Evolutionary conservation across 1,140 invertebrate species (phyloP).

Genomic region (Venustaconcha ellipsiformis): DNA sequence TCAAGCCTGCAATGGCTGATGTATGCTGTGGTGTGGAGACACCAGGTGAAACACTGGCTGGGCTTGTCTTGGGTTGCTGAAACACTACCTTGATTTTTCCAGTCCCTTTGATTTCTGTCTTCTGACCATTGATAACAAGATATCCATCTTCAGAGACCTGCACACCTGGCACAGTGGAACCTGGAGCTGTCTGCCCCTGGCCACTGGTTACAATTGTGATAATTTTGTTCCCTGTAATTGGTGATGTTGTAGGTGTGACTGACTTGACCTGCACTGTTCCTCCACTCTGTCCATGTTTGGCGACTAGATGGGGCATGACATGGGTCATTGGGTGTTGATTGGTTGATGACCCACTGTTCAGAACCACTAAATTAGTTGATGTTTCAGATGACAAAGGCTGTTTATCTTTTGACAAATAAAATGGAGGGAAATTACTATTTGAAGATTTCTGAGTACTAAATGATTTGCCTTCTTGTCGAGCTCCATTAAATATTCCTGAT

Average conservation of each 20-base stretch:
- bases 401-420: too few species aligned
- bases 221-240: constrained; percentile 18
- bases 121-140: constrained; percentile 28
- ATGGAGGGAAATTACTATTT: too few species aligned
- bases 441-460: too few species aligned
- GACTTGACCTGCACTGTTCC: background rate
- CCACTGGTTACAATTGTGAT: constrained; percentile 19
- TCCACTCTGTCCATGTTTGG: background rate
- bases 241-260: constrained; percentile 10
- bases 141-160: constrained; percentile 23
- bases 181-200: constrained; percentile 12
- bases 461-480: too few species aligned
- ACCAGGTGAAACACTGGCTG: background rate
- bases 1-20: background rate
- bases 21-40: background rate
- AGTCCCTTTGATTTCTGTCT: constrained; percentile 27
- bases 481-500: too few species aligned
- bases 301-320: background rate
- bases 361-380: constrained; percentile 3
- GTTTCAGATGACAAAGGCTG: background rate
- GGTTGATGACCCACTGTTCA: background rate
- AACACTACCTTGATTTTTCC: constrained; percentile 31
- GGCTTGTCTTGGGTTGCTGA: constrained; percentile 12
- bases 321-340: too few species aligned
- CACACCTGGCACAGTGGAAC: constrained; percentile 27